These are phyloP conservation scores for Drosophila tanythrix DNA, from an alignment of 2,888 invertebrate species.

Conservation along the genomic window DNA sequence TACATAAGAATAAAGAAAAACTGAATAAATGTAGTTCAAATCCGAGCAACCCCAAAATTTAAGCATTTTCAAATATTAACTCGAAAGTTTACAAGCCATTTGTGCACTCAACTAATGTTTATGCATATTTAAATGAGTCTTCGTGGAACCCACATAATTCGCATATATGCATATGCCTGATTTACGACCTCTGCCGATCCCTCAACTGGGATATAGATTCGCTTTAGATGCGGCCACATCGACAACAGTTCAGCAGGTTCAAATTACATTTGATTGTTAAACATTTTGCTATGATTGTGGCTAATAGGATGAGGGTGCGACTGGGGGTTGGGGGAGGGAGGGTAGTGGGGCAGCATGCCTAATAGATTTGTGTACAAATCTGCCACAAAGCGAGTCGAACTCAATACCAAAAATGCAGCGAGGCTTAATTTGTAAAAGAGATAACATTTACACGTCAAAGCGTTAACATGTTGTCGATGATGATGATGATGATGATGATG, in stretches of 20 bases:
- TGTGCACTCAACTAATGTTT: background rate
- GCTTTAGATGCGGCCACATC: conserved; percentile 24
- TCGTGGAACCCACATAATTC: conserved; percentile 20
- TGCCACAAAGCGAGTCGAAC: conserved; percentile 41
- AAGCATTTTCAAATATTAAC: background rate
- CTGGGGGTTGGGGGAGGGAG: background rate
- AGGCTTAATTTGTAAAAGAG: conserved; percentile 74
- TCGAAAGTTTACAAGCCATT: background rate
- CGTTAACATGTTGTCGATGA: conserved; percentile 25
- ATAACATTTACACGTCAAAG: conserved; percentile 78
- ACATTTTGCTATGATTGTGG: conserved; percentile 52
- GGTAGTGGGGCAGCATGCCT: conserved; percentile 14
- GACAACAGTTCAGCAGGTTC: conserved; percentile 56
- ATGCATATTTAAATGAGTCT: conserved; percentile 7
- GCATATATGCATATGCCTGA: conserved; percentile 8
- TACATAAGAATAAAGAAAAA: background rate
- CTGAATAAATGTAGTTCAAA: background rate
- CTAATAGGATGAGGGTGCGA: background rate
- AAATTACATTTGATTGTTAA: conserved; percentile 75
- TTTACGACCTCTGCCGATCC: conserved; percentile 25
- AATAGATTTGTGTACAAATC: conserved; percentile 41
- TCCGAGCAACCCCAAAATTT: background rate
- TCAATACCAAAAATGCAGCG: conserved; percentile 23
- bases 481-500: conserved; percentile 21
- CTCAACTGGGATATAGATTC: conserved; percentile 3